These are phyloP conservation scores for Octomys mimax DNA, from an alignment of 2,797 vertebrate genomes.

Conservation along the genomic window DNA sequence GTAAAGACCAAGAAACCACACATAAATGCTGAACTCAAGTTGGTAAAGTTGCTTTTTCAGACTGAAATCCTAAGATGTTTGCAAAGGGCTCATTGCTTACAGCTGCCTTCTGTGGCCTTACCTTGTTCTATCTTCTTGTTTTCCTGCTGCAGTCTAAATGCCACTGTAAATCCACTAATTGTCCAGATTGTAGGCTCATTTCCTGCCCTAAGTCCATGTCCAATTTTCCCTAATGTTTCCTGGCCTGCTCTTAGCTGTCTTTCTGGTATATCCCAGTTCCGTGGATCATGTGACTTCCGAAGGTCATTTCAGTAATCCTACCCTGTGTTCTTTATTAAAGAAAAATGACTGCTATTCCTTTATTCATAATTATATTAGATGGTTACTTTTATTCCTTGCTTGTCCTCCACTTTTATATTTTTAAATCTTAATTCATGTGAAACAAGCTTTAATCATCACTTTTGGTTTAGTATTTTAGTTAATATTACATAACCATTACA, in stretches of 20 bases:
- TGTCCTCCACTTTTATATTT: neutral
- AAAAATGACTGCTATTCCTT: neutral
- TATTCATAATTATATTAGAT: neutral
- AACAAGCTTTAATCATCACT: neutral
- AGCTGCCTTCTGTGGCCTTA: neutral
- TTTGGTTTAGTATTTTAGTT: neutral
- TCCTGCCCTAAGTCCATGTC: neutral
- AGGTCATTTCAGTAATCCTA: neutral
- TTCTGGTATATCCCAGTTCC: neutral
- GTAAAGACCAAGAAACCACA: neutral
- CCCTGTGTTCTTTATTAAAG: neutral
- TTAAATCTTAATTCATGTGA: constrained; percentile 29
- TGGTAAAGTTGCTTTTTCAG: neutral
- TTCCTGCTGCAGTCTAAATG: neutral
- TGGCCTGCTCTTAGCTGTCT: neutral
- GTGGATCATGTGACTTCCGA: neutral
- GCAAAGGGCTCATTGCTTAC: neutral
- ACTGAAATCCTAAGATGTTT: neutral
- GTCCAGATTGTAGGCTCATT: neutral
- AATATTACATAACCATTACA: neutral
- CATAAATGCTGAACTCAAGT: neutral
- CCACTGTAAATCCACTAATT: neutral
- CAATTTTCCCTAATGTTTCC: neutral
- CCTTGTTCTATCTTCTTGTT: neutral
- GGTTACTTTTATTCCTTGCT: neutral